These are phyloP conservation scores for Itoplectis maculator DNA, from an alignment of 2,888 invertebrate genomes.

Conservation along the genomic window DNA sequence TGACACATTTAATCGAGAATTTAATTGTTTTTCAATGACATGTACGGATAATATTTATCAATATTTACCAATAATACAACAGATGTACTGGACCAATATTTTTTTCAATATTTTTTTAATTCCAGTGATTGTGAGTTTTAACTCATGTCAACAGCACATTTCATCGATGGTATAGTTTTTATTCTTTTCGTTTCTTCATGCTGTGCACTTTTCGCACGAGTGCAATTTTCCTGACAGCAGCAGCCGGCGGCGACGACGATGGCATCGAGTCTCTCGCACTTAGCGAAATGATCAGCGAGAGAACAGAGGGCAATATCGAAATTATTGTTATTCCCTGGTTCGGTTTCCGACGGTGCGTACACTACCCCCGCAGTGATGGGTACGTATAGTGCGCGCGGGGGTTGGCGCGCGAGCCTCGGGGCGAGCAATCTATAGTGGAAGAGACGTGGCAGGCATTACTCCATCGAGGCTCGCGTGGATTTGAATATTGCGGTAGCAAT, in stretches of 20 bases:
- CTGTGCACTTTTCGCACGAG: slow-evolving; percentile 34
- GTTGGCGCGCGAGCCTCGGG: slow-evolving; percentile 76
- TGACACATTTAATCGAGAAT: too few species aligned
- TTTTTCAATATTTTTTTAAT: background rate
- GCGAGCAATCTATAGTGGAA: slow-evolving; percentile 82
- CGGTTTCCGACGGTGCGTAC: slow-evolving; percentile 50
- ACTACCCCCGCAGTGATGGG: too few species aligned
- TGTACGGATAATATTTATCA: background rate
- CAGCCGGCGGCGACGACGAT: slow-evolving; percentile 46
- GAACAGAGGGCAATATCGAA: slow-evolving; percentile 83
- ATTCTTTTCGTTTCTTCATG: slow-evolving; percentile 44
- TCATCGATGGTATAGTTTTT: background rate
- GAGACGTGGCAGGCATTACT: slow-evolving; percentile 79
- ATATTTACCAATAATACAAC: background rate
- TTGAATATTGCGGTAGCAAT: slow-evolving; percentile 83
- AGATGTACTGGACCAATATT: too few species aligned
- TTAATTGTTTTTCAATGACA: background rate
- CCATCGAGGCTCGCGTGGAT: slow-evolving; percentile 79
- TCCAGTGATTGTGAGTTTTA: too few species aligned
- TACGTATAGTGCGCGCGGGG: slow-evolving; percentile 45
- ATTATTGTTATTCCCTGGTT: slow-evolving; percentile 82
- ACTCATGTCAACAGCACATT: too few species aligned
- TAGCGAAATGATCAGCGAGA: slow-evolving; percentile 82
- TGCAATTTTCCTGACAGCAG: slow-evolving; percentile 22
- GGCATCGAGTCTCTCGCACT: slow-evolving; percentile 74